These are phyloP conservation scores for Elegia similella DNA, from an alignment of 2,888 invertebrate genomes.

Conservation along the genomic window DNA sequence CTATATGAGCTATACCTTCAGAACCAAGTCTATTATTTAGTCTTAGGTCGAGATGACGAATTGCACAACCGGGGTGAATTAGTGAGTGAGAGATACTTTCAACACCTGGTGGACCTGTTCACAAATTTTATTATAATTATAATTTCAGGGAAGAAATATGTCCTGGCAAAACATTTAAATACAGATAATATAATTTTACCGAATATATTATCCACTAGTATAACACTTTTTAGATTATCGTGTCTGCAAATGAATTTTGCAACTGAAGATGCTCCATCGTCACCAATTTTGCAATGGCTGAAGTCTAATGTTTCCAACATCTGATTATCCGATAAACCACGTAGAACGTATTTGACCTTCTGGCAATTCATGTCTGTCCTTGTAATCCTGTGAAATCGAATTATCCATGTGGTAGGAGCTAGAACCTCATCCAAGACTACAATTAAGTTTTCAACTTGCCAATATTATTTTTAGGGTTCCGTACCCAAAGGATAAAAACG, in stretches of 20 bases:
- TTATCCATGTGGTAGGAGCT: background rate
- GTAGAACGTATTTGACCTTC: slow-evolving; percentile 66
- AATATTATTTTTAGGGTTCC: too few relatives aligned
- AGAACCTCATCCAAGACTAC: too few relatives aligned
- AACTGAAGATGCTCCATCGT: slow-evolving; percentile 82
- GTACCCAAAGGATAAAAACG: too few relatives aligned
- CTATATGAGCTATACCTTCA: slow-evolving; percentile 68
- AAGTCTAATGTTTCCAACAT: slow-evolving; percentile 82
- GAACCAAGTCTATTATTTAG: slow-evolving; percentile 69
- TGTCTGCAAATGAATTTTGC: slow-evolving; percentile 79
- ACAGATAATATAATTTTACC: slow-evolving; percentile 41
- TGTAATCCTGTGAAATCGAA: slow-evolving; percentile 57
- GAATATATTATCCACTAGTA: slow-evolving; percentile 79
- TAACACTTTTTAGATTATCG: slow-evolving; percentile 67
- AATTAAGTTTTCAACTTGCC: too few relatives aligned
- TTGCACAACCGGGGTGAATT: slow-evolving; percentile 60
- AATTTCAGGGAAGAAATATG: too few relatives aligned
- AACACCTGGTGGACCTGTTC: slow-evolving; percentile 60
- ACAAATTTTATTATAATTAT: too few relatives aligned
- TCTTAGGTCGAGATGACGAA: slow-evolving; percentile 65
- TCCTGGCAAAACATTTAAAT: background rate
- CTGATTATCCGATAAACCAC: slow-evolving; percentile 60
- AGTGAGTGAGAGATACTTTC: slow-evolving; percentile 67
- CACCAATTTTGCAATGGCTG: slow-evolving; percentile 83
- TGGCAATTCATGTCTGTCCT: slow-evolving; percentile 73